Conservation (phyloP, 2,113 vertebrate species). For the Coptodon rendalli region DNA sequence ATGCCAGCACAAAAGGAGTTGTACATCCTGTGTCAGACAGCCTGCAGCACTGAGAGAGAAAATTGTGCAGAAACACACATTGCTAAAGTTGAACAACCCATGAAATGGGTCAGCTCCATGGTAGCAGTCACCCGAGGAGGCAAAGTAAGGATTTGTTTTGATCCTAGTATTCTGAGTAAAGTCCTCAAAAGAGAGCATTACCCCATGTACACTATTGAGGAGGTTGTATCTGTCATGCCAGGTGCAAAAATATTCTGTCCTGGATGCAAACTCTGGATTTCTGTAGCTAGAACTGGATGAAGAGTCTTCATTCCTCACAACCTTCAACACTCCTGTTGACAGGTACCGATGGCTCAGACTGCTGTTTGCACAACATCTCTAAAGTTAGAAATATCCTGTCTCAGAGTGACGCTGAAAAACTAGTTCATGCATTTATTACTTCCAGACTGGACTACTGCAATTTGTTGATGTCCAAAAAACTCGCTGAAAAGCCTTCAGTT, state of each 20-base stretch:
- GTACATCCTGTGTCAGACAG: not conserved
- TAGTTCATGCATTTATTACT: no score
- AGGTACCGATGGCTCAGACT: not conserved
- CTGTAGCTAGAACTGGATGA: not conserved
- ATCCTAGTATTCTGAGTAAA: not conserved
- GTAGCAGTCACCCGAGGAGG: not conserved
- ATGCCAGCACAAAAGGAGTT: not conserved
- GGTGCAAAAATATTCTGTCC: not conserved
- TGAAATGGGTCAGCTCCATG: not conserved
- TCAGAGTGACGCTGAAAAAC: no score
- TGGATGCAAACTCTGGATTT: not conserved
- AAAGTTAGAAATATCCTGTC: no score
- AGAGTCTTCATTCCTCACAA: not conserved
- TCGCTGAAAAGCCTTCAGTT: no score
- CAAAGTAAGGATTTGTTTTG: not conserved
- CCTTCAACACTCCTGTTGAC: not conserved
- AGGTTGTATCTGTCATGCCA: not conserved
- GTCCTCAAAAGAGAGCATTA: not conserved
- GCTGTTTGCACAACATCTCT: not conserved
- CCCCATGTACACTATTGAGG: not conserved
- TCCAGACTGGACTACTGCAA: no score
- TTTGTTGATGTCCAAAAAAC: no score
- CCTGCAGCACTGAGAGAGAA: not conserved
- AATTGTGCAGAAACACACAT: not conserved
- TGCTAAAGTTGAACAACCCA: not conserved